phyloP scores from a whole-genome alignment of 2,797 vertebrate species.

The Poecile montanus region DNA sequence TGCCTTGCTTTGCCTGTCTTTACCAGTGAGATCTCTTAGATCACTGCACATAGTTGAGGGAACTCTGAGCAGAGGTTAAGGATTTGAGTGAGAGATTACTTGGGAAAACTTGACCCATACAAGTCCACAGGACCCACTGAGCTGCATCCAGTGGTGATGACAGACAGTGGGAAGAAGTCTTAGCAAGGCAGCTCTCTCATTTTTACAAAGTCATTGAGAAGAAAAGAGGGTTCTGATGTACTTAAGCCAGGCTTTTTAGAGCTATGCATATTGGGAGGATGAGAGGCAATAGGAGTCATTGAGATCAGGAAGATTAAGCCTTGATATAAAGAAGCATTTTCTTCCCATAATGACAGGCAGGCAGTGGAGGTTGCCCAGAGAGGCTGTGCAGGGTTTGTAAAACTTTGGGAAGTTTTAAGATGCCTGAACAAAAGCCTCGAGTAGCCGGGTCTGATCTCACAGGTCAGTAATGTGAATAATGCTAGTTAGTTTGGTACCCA shows the following conservation, averaged over 20 bases:
- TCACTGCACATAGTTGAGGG: neutral
- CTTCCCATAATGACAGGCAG: neutral
- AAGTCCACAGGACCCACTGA: neutral
- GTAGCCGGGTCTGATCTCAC: neutral
- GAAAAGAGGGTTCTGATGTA: neutral
- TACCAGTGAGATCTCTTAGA: neutral
- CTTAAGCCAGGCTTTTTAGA: neutral
- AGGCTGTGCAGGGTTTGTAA: neutral
- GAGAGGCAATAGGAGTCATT: neutral
- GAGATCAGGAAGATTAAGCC: neutral
- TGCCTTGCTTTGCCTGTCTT: neutral
- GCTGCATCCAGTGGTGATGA: neutral
- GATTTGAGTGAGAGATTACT: neutral
- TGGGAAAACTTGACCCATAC: accelerated
- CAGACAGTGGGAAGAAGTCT: neutral
- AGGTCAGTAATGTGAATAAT: neutral
- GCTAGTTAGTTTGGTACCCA: neutral
- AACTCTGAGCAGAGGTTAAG: neutral
- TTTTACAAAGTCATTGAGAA: neutral
- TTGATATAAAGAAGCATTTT: neutral
- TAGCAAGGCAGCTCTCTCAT: neutral
- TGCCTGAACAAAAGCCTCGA: neutral
- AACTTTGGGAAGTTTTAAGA: neutral
- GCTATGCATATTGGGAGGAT: neutral
- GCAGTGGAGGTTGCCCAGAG: neutral